Conservation (phyloP, 2,797 vertebrate genomes). For the Caiman crocodilus region DNA sequence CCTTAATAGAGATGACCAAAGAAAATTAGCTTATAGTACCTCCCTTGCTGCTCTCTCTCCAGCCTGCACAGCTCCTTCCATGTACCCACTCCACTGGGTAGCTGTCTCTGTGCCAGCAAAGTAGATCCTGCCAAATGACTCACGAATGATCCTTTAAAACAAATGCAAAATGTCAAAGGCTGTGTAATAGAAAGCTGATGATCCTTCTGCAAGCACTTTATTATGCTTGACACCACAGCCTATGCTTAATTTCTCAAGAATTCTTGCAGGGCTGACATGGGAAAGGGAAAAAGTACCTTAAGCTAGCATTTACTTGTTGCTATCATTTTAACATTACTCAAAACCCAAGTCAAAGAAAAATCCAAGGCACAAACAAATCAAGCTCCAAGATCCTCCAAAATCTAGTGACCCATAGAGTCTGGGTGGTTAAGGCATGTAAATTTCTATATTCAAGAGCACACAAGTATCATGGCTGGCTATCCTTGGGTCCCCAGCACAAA, state of each 20-base stretch:
- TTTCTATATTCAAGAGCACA: too few species aligned
- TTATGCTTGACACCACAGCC: not conserved
- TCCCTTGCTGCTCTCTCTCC: slow-evolving; percentile 86
- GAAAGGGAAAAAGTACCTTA: not conserved
- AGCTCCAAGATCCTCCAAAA: too few species aligned
- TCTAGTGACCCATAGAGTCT: too few species aligned
- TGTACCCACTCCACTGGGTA: slow-evolving; percentile 85
- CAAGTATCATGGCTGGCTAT: too few species aligned
- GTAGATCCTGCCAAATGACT: slow-evolving; percentile 80
- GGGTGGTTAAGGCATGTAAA: too few species aligned
- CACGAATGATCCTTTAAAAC: slow-evolving; percentile 82
- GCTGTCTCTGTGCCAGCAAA: slow-evolving; percentile 87
- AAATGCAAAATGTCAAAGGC: slow-evolving; percentile 48
- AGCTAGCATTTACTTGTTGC: not conserved
- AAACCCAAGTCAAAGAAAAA: not conserved
- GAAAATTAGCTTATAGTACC: slow-evolving; percentile 64
- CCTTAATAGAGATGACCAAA: not conserved
- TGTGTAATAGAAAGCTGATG: not conserved
- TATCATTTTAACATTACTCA: not conserved
- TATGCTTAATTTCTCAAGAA: not conserved
- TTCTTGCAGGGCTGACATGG: not conserved
- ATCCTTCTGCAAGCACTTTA: slow-evolving; percentile 4
- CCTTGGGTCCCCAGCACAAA: too few species aligned
- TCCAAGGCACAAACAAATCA: slow-evolving; percentile 6
- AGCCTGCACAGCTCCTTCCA: slow-evolving; percentile 86